Evolutionary conservation across 2,113 vertebrate species (phyloP).

Genomic region (Typhlomys cinereus): DNA sequence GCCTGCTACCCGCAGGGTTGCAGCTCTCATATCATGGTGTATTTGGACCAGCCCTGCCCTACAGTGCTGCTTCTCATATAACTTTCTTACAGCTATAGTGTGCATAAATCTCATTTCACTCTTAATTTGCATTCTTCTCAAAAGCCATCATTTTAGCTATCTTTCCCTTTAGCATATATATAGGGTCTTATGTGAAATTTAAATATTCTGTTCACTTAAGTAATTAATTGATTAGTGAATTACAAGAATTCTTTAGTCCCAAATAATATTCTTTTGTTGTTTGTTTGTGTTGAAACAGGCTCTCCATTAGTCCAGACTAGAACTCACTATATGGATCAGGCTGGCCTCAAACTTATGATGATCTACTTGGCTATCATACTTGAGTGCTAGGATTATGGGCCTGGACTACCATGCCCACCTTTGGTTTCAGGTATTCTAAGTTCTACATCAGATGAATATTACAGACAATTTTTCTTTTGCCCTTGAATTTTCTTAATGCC

Average conservation of each 20-base stretch:
- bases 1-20: background rate
- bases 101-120: background rate
- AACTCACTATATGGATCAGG: background rate
- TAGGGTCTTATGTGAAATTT: constrained; percentile 34
- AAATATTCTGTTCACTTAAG: constrained; percentile 2
- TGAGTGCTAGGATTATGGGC: background rate
- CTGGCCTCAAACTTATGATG: background rate
- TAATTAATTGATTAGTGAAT: background rate
- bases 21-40: background rate
- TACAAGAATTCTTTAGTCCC: background rate
- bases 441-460: background rate
- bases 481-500: background rate
- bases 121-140: background rate
- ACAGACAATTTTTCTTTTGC: background rate
- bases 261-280: background rate
- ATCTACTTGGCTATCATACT: background rate
- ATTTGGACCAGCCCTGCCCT: background rate
- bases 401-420: too few species aligned
- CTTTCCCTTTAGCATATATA: background rate
- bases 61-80: background rate
- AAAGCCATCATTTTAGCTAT: background rate
- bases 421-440: background rate
- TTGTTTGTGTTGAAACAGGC: background rate
- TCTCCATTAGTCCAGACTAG: background rate
- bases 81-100: background rate